These are phyloP conservation scores for Cecropterus lyciades DNA, from an alignment of 1,140 invertebrate species.

Conservation along the genomic window DNA sequence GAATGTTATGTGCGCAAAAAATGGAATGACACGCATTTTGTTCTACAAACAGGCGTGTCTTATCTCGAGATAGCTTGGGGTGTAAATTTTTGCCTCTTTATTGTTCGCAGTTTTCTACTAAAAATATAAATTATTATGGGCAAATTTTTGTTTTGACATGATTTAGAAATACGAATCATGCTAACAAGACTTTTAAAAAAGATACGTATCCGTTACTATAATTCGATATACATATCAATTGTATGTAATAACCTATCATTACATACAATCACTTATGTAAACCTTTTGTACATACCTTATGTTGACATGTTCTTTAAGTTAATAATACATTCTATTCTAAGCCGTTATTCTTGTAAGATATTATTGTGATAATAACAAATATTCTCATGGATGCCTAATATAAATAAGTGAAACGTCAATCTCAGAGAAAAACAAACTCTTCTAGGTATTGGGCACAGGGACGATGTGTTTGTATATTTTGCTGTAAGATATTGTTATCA, in stretches of 20 bases:
- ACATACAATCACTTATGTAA: too few species aligned
- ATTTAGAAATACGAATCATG: background rate
- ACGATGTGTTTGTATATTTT: constrained; percentile 19
- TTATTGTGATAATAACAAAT: constrained; percentile 29
- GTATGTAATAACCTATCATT: too few species aligned
- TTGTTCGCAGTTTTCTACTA: constrained; percentile 15
- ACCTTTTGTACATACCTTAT: background rate
- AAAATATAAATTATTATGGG: constrained; percentile 4
- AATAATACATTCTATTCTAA: constrained; percentile 2
- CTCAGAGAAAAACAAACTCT: constrained; percentile 31
- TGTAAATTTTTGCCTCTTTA: constrained; percentile 31
- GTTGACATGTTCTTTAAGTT: background rate
- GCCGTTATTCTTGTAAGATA: constrained; percentile 25
- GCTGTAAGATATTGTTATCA: constrained; percentile 39
- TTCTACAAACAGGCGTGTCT: constrained; percentile 19
- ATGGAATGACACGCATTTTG: constrained; percentile 9
- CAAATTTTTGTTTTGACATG: background rate
- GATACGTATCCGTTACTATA: too few species aligned
- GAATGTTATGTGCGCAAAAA: constrained; percentile 13
- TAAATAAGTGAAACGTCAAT: constrained; percentile 32
- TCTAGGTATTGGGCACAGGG: constrained; percentile 33
- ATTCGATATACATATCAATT: too few species aligned
- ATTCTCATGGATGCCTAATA: constrained; percentile 24
- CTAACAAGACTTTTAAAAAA: too few species aligned
- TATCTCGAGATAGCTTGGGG: constrained; percentile 7